A percentile compares a stretch with the other conserved stretches of the same genome.
Evolutionary conservation across 2,113 vertebrate genomes (phyloP).

Genomic region (Lynx canadensis): DNA sequence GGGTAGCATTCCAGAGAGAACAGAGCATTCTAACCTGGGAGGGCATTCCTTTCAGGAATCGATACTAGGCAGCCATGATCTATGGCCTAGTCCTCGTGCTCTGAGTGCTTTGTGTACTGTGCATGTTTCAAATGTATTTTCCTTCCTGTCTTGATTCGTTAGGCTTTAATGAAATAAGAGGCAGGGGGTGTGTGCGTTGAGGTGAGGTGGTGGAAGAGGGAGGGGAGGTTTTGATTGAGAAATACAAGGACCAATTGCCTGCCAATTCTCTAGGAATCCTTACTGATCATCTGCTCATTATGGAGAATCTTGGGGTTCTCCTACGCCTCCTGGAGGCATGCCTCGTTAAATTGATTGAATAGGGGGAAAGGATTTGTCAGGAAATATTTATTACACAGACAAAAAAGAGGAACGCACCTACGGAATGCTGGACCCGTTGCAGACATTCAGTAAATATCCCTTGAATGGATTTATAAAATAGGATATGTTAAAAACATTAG

Average conservation of each 20-base stretch:
- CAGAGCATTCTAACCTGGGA: neutral
- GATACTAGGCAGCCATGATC: neutral
- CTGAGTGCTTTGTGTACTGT: neutral
- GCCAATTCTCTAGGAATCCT: neutral
- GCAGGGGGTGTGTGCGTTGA: accelerated
- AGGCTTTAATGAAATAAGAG: neutral
- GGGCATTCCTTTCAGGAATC: neutral
- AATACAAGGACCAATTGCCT: neutral
- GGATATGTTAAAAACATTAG: neutral
- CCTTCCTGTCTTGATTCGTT: neutral
- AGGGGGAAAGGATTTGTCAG: neutral
- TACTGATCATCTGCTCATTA: neutral
- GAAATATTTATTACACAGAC: neutral
- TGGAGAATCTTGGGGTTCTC: neutral
- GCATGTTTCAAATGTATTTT: neutral
- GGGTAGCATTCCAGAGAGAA: neutral
- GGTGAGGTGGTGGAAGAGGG: neutral
- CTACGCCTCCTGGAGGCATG: neutral
- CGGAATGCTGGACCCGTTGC: neutral
- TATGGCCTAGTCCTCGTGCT: no score
- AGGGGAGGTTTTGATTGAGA: no score
- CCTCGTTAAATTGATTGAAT: neutral
- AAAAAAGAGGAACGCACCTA: neutral
- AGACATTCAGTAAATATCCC: neutral
- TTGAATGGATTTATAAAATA: neutral